These are phyloP conservation scores for Cryptotermes secundus DNA, from an alignment of 1,140 invertebrate species.

Conservation along the genomic window DNA sequence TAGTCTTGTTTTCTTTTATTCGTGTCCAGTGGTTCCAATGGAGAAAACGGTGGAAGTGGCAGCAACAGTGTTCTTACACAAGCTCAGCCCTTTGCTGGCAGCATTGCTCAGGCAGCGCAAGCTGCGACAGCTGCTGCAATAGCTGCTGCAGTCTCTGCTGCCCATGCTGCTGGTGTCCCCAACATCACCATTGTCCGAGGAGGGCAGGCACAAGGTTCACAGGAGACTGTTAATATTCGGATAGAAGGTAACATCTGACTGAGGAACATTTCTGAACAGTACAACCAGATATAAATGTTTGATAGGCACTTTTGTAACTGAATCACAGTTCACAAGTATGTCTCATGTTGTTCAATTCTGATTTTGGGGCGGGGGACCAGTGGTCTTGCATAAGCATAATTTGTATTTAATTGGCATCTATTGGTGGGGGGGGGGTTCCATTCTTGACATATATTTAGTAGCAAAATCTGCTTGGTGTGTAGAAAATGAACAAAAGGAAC, in stretches of 20 bases:
- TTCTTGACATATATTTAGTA: too few relatives aligned
- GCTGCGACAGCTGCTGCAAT: conserved; percentile 46
- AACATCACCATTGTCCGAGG: conserved; percentile 38
- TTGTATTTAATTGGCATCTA: too few relatives aligned
- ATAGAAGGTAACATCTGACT: neutral
- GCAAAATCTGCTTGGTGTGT: too few relatives aligned
- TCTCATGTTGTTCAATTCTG: too few relatives aligned
- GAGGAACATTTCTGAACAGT: too few relatives aligned
- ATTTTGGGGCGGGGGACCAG: too few relatives aligned
- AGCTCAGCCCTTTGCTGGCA: conserved; percentile 4
- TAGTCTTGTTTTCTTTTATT: neutral
- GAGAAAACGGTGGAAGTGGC: neutral
- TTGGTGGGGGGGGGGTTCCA: too few relatives aligned
- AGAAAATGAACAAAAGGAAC: too few relatives aligned
- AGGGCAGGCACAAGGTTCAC: conserved; percentile 4
- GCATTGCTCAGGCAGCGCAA: conserved; percentile 20
- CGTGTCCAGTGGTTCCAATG: neutral
- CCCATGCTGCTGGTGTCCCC: conserved; percentile 39
- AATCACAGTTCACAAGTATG: too few relatives aligned
- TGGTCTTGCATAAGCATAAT: too few relatives aligned
- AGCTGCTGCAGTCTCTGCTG: conserved; percentile 52
- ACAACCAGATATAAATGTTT: too few relatives aligned
- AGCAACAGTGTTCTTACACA: neutral
- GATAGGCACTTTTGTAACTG: too few relatives aligned
- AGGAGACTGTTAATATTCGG: conserved; percentile 22